phyloP scores from a whole-genome alignment of 2,888 invertebrate species.

The Pterostichus niger region DNA sequence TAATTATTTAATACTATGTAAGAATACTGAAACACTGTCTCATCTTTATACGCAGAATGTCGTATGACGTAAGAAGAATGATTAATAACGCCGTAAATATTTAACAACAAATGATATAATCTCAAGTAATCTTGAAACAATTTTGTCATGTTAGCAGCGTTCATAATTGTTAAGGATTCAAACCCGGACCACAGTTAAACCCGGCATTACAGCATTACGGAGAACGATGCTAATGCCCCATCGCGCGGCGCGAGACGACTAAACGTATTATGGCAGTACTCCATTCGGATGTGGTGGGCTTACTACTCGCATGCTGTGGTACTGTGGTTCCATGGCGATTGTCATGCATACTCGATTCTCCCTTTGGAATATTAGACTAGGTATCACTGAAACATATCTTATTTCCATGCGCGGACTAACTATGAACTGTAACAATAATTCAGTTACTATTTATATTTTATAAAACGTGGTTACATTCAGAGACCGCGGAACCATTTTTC shows the following conservation, averaged over 20 bases:
- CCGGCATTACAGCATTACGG: slow-evolving; percentile 1
- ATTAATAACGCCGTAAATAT: neutral
- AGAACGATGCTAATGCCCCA: slow-evolving; percentile 20
- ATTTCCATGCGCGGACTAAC: neutral
- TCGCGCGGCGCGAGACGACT: neutral
- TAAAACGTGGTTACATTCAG: no score
- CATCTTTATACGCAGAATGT: no score
- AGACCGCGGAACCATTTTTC: no score
- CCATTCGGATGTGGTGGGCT: no score
- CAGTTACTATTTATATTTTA: no score
- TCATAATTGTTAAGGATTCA: slow-evolving; percentile 35
- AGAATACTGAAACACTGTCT: no score
- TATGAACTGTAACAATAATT: no score
- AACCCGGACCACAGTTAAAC: neutral
- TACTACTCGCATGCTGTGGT: neutral
- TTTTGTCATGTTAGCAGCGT: slow-evolving; percentile 4
- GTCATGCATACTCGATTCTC: slow-evolving; percentile 14
- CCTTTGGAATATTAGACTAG: slow-evolving; percentile 3
- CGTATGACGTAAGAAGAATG: no score
- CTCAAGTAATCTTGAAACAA: slow-evolving; percentile 29
- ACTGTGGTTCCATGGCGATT: slow-evolving; percentile 16
- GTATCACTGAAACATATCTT: slow-evolving; percentile 16
- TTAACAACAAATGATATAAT: slow-evolving; percentile 27
- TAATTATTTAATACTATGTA: no score
- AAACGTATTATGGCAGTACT: neutral